Evolutionary conservation across 1,140 invertebrate species (phyloP), one percentile per base, ranked within the genome.

Genomic region (Macrocentrus cingulum): DNA sequence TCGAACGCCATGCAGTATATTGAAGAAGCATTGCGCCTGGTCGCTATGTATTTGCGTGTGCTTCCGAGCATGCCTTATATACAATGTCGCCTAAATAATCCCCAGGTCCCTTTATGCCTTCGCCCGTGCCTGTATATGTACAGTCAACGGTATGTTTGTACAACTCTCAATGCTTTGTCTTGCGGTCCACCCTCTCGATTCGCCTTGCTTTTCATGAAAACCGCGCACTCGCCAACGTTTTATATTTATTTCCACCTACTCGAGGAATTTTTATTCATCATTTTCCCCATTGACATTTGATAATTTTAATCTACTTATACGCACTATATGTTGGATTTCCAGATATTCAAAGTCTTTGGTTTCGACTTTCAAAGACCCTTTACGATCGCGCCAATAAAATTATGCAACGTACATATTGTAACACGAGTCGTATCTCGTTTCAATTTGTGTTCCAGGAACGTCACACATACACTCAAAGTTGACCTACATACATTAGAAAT

Each of bases 381-480:
- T 70, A 67, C 66, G 66, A 72, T 68, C 53, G n/a, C n/a, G 60
- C 64, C 67, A 67, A 72, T 77, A 70, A 74, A 75, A 74, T 77
- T 77, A 74, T 71, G 73, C 66, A 75, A 75, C 59, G 55, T 57
- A 34, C 11, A n/a, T n/a, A n/a, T n/a, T n/a, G 68, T 71, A 74
- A 75, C 74, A 63, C 66, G 69, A 77, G 68, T 70, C 66, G 68
- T 69, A 66, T 75, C 66, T 66, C 57, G 65, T 75, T 72, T 69
- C 71, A 62, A 49, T n/a, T 34, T 49, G 11, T 32, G 46, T 49
- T 49, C 46, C 46, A 49, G 23, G 46, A 49, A 49, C 29, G 46
- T 49, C 46, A 32, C 20, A 49, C 25, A 29, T 49, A 16, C 13
- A 22, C 34, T 25, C 29, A 49, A 32, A 0, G 36, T 15, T n/a